Evolutionary conservation across 1,140 invertebrate genomes (phyloP).

Genomic region (Sitodiplosis mosellana): DNA sequence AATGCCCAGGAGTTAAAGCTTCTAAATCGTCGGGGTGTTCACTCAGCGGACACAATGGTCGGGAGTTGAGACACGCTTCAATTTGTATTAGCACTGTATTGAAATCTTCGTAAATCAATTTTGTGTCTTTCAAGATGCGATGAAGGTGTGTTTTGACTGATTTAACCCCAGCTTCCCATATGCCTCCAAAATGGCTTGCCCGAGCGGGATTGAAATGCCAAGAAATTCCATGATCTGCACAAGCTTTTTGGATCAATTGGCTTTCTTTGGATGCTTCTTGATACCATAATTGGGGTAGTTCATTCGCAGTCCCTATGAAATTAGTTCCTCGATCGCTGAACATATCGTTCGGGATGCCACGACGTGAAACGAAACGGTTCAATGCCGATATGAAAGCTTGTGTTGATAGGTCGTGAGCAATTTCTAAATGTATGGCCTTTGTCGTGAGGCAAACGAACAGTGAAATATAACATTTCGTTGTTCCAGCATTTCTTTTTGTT

Average conservation of each 20-base stretch:
- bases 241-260: too few relatives aligned
- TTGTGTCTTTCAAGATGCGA: slow-evolving; percentile 3
- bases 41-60: slow-evolving; percentile 5
- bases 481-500: slow-evolving; percentile 4
- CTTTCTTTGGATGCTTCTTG: too few relatives aligned
- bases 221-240: slow-evolving; percentile 2
- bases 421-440: slow-evolving; percentile 16
- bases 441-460: slow-evolving; percentile 11
- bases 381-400: slow-evolving; percentile 9
- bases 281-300: slow-evolving; percentile 8
- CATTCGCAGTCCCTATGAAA: slow-evolving; percentile 13
- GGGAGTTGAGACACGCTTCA: slow-evolving; percentile 13
- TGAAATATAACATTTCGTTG: slow-evolving; percentile 7
- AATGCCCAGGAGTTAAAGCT: slow-evolving; percentile 11
- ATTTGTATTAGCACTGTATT: slow-evolving; percentile 9
- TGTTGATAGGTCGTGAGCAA: slow-evolving; percentile 9
- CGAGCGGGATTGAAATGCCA: slow-evolving; percentile 8
- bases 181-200: slow-evolving; percentile 7
- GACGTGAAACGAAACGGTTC: slow-evolving; percentile 7
- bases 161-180: slow-evolving; percentile 8
- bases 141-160: slow-evolving; percentile 9
- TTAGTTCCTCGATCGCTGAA: slow-evolving; percentile 11
- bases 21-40: slow-evolving; percentile 9
- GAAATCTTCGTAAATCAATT: slow-evolving; percentile 14
- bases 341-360: slow-evolving; percentile 8